Percentiles rank a stretch among this genome's conserved stretches.
Conservation (phyloP, 2,888 invertebrate species). For the Phania funesta region DNA sequence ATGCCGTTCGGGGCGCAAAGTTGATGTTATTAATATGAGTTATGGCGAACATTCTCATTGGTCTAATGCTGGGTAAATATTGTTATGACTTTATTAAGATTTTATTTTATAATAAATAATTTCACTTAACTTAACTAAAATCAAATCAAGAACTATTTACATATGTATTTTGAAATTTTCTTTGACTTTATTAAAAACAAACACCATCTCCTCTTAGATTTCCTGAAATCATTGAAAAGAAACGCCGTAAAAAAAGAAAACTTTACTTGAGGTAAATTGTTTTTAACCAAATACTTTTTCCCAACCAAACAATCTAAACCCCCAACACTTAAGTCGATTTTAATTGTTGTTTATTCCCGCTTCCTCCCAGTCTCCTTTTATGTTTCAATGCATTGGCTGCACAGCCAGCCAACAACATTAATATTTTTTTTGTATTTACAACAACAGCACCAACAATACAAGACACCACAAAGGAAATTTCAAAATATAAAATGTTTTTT, state of each 20-base stretch:
- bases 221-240: conserved; percentile 69
- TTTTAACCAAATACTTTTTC: conserved; percentile 10
- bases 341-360: conserved; percentile 46
- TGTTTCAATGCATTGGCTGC: not conserved
- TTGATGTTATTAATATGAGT: conserved; percentile 98
- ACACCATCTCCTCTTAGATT: conserved; percentile 53
- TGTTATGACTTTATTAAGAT: not conserved
- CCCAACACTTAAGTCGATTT: conserved; percentile 26
- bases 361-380: not conserved
- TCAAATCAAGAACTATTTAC: not conserved
- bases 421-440: conserved; percentile 6
- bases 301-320: not conserved
- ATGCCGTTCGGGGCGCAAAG: conserved; percentile 82
- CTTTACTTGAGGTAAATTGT: conserved; percentile 73
- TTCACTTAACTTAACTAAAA: conserved; percentile 14
- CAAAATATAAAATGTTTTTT: conserved; percentile 58
- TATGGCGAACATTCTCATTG: conserved; percentile 98
- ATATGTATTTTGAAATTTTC: conserved; percentile 59
- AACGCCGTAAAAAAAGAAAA: conserved; percentile 72
- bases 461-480: conserved; percentile 60
- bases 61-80: conserved; percentile 90
- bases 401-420: conserved; percentile 17
- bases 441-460: conserved; percentile 11
- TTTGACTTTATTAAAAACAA: conserved; percentile 41
- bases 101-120: conserved; percentile 13